Conservation (phyloP, 2,113 vertebrate species). For the Enhydra lutris region DNA sequence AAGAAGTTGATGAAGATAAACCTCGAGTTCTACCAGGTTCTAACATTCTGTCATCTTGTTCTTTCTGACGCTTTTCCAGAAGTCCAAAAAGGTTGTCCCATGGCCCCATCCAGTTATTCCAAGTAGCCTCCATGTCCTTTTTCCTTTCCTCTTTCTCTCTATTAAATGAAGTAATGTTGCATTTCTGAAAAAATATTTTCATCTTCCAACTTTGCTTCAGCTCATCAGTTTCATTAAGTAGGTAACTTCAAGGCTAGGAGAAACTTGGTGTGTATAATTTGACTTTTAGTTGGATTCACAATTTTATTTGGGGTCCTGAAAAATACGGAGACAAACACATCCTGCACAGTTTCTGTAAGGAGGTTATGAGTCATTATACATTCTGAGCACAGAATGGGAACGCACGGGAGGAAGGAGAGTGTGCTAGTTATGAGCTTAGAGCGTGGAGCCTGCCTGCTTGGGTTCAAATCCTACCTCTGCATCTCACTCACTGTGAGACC, state of each 20-base stretch:
- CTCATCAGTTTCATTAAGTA: conserved; percentile 3
- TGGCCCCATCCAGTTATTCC: background rate
- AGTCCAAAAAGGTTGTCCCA: background rate
- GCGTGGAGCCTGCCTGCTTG: background rate
- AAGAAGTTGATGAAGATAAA: background rate
- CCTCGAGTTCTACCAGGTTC: background rate
- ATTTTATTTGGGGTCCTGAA: background rate
- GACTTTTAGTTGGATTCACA: background rate
- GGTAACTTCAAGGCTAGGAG: background rate
- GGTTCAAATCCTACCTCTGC: background rate
- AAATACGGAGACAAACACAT: background rate
- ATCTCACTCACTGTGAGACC: background rate
- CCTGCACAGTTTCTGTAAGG: background rate
- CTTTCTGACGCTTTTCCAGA: background rate
- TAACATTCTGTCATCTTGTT: background rate
- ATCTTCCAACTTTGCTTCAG: background rate
- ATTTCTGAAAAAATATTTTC: conserved; percentile 38
- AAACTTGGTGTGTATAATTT: background rate
- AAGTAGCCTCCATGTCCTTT: background rate
- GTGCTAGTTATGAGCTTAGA: background rate
- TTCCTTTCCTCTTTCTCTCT: background rate
- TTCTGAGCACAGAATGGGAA: background rate
- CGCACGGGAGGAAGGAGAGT: accelerated
- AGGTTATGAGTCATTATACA: background rate
- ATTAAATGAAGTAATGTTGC: conserved; percentile 45